Evolutionary conservation across 2,888 invertebrate genomes (phyloP).

Genomic region (Synergus umbraculus): DNA sequence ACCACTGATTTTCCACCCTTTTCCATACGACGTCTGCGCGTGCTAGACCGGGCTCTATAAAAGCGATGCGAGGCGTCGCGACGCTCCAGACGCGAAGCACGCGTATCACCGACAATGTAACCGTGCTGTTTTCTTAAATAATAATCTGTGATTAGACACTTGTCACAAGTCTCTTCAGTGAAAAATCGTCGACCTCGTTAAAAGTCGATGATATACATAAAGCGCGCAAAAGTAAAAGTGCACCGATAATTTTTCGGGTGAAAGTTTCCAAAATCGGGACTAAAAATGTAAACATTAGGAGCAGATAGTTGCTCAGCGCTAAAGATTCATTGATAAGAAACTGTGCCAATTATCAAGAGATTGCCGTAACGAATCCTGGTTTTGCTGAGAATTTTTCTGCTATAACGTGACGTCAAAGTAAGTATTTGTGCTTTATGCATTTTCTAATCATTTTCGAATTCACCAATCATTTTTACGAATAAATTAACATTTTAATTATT

Average conservation of each 20-base stretch:
- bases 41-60: constrained; percentile 66
- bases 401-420: neutral
- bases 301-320: constrained; percentile 3
- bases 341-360: constrained; percentile 18
- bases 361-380: neutral
- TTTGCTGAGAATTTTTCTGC: neutral
- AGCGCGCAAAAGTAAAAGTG: neutral
- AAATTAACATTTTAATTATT: neutral
- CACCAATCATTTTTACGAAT: neutral
- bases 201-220: constrained; percentile 29
- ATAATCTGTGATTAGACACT: constrained; percentile 11
- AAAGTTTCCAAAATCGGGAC: constrained; percentile 34
- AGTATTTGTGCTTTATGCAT: neutral
- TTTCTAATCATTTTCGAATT: neutral
- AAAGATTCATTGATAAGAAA: neutral
- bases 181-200: neutral
- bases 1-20: constrained; percentile 46
- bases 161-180: neutral
- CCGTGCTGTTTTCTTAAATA: constrained; percentile 42
- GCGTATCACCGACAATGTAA: constrained; percentile 70
- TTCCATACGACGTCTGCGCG: constrained; percentile 70
- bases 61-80: constrained; percentile 69
- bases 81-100: constrained; percentile 72
- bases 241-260: neutral
- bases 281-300: constrained; percentile 39